These are phyloP conservation scores for Heliconius ethilla DNA, from an alignment of 2,888 invertebrate genomes.

Conservation along the genomic window DNA sequence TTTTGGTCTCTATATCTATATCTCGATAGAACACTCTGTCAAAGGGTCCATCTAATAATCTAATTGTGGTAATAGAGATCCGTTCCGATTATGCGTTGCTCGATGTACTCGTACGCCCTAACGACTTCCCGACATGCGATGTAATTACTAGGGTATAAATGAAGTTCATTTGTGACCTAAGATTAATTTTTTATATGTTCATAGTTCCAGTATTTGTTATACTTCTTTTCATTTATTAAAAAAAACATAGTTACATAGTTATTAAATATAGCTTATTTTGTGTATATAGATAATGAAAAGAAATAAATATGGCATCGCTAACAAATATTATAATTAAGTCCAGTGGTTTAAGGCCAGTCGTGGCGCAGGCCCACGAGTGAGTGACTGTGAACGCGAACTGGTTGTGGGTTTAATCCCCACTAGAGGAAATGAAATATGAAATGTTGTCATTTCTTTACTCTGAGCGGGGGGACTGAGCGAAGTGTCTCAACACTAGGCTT, in stretches of 20 bases:
- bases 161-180: background rate
- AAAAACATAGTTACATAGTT: background rate
- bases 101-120: slow-evolving; percentile 3
- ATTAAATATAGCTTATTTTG: background rate
- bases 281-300: background rate
- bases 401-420: no score
- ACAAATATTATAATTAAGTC: background rate
- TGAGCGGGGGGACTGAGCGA: no score
- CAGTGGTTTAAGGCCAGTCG: no score
- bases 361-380: no score
- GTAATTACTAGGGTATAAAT: slow-evolving; percentile 16
- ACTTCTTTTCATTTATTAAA: background rate
- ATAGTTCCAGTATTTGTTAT: background rate
- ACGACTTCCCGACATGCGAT: slow-evolving; percentile 15
- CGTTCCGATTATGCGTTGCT: slow-evolving; percentile 21
- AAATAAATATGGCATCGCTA: background rate
- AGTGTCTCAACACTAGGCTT: no score
- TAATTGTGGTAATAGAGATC: slow-evolving; percentile 38
- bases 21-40: slow-evolving; percentile 32
- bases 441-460: no score
- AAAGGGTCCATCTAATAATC: slow-evolving; percentile 40
- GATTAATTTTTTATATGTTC: background rate
- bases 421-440: no score
- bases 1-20: background rate
- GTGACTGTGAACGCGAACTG: no score